phyloP scores from a whole-genome alignment of 2,888 invertebrate genomes.

The Megamerina dolium region DNA sequence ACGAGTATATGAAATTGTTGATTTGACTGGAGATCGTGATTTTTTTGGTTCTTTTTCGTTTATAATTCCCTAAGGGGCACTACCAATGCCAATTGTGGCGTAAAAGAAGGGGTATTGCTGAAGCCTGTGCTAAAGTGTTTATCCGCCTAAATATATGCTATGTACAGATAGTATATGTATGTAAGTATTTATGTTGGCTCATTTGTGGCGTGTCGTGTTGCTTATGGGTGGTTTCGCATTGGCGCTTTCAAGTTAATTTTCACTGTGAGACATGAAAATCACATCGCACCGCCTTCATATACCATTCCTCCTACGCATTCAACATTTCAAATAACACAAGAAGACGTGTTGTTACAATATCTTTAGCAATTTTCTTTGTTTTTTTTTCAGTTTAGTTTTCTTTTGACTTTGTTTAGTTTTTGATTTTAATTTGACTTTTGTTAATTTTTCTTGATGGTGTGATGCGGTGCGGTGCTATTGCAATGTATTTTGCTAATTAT shows the following conservation, averaged over 20 bases:
- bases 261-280: conserved; percentile 3
- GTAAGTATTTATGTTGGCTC: conserved; percentile 3
- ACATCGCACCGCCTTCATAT: no score
- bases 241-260: conserved; percentile 43
- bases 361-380: conserved; percentile 3
- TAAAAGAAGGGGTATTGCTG: neutral
- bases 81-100: conserved; percentile 11
- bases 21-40: conserved; percentile 25
- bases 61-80: conserved; percentile 29
- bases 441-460: conserved; percentile 8
- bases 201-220: conserved; percentile 15
- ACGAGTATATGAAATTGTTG: conserved; percentile 40
- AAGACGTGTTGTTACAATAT: conserved; percentile 12
- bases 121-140: no score
- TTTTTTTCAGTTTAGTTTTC: conserved; percentile 3
- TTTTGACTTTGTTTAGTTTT: conserved; percentile 11
- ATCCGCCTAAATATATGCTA: no score
- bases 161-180: no score
- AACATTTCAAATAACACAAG: no score
- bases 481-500: conserved; percentile 33
- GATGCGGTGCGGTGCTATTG: no score
- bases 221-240: conserved; percentile 22
- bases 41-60: no score
- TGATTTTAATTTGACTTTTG: conserved; percentile 11
- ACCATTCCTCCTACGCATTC: no score